These are phyloP conservation scores for Steinernema hermaphroditum DNA, from an alignment of 2,888 invertebrate genomes.

Conservation along the genomic window DNA sequence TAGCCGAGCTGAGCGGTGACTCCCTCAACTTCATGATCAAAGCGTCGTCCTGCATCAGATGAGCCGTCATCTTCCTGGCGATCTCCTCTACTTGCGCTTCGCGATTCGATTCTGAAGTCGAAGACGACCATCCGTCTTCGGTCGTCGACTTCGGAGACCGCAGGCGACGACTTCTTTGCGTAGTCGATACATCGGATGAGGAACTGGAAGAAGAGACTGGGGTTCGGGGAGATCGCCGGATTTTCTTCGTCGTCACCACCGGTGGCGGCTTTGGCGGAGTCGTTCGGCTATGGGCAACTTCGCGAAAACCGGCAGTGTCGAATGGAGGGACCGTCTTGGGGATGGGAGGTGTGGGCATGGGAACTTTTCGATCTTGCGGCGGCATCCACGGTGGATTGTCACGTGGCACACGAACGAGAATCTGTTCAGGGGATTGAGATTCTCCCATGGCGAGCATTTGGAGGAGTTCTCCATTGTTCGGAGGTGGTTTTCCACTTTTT, in stretches of 20 bases:
- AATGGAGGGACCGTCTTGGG: neutral
- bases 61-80: constrained; percentile 15
- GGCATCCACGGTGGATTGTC: neutral
- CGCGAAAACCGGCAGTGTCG: constrained; percentile 10
- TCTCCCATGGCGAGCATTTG: neutral
- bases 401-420: neutral
- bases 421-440: neutral
- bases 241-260: neutral
- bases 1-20: neutral
- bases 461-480: constrained; percentile 1
- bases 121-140: constrained; percentile 12
- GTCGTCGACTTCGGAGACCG: neutral
- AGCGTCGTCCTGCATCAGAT: constrained; percentile 19
- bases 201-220: neutral
- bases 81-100: constrained; percentile 1
- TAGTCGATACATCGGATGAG: neutral
- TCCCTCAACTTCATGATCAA: neutral
- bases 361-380: too few relatives aligned
- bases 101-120: neutral
- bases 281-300: neutral
- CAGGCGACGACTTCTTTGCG: neutral
- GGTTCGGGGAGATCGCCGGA: neutral
- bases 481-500: neutral
- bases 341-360: neutral
- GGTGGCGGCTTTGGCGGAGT: constrained; percentile 6